Conservation (phyloP, 1,140 invertebrate species). For the Drosophila sp. region DNA sequence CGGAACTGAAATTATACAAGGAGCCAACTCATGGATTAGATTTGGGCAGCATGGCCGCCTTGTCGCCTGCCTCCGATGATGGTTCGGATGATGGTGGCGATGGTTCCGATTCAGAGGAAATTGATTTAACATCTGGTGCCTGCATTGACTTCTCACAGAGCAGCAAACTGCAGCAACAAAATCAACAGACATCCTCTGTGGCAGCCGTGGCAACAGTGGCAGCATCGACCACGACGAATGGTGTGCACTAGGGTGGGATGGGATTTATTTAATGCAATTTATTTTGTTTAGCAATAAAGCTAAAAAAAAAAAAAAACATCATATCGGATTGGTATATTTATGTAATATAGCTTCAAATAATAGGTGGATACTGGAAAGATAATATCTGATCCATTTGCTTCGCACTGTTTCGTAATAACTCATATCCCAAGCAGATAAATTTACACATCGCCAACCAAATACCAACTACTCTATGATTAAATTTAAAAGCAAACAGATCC, state of each 20-base stretch:
- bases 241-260: slow-evolving; percentile 49
- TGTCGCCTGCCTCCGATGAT: slow-evolving; percentile 60
- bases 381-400: no score
- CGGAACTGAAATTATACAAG: slow-evolving; percentile 82
- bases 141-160: slow-evolving; percentile 82
- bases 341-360: no score
- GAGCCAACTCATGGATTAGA: slow-evolving; percentile 57
- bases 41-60: slow-evolving; percentile 52
- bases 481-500: no score
- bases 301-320: slow-evolving; percentile 24
- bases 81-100: slow-evolving; percentile 73
- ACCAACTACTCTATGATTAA: no score
- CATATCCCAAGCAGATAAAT: no score
- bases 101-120: slow-evolving; percentile 82
- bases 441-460: no score
- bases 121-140: slow-evolving; percentile 80
- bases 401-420: no score
- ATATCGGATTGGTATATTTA: not conserved
- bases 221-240: slow-evolving; percentile 45
- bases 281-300: slow-evolving; percentile 54
- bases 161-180: slow-evolving; percentile 66
- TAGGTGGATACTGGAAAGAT: no score
- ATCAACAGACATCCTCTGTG: slow-evolving; percentile 47
- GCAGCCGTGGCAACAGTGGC: slow-evolving; percentile 27
- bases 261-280: slow-evolving; percentile 45